Evolutionary conservation across 2,797 vertebrate species (phyloP).

Genomic region (Anas acuta): DNA sequence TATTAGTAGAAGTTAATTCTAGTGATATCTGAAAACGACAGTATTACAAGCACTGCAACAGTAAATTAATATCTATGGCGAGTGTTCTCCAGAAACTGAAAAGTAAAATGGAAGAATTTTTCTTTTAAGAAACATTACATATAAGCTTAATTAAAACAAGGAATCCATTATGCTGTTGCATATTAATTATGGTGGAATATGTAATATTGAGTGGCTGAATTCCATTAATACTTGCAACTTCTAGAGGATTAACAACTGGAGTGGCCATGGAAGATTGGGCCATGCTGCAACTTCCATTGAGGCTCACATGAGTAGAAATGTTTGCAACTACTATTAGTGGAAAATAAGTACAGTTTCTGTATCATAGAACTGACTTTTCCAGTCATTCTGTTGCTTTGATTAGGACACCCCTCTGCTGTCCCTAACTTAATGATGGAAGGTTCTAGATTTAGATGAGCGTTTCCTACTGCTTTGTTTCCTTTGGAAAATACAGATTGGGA

Average conservation of each 20-base stretch:
- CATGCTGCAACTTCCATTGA: background rate
- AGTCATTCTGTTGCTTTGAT: background rate
- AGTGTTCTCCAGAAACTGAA: background rate
- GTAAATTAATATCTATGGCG: background rate
- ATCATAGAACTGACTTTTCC: background rate
- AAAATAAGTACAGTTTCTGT: rapidly evolving
- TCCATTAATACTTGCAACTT: background rate
- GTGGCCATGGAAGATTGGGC: background rate
- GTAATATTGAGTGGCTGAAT: background rate
- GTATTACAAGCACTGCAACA: background rate
- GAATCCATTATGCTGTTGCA: background rate
- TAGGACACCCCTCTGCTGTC: background rate
- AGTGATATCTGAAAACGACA: background rate
- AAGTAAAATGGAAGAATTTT: background rate
- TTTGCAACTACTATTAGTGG: background rate
- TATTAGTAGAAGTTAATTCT: background rate
- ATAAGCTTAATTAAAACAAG: background rate
- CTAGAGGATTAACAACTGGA: background rate
- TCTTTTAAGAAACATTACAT: too few relatives aligned
- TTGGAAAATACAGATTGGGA: background rate
- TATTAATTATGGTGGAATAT: background rate
- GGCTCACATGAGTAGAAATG: background rate
- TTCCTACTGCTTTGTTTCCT: background rate
- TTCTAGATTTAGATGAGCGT: background rate
- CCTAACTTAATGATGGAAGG: background rate